A percentile compares a stretch with the other conserved stretches of the same genome.
phyloP scores from a whole-genome alignment of 2,888 invertebrate genomes.

The Spodoptera littoralis region DNA sequence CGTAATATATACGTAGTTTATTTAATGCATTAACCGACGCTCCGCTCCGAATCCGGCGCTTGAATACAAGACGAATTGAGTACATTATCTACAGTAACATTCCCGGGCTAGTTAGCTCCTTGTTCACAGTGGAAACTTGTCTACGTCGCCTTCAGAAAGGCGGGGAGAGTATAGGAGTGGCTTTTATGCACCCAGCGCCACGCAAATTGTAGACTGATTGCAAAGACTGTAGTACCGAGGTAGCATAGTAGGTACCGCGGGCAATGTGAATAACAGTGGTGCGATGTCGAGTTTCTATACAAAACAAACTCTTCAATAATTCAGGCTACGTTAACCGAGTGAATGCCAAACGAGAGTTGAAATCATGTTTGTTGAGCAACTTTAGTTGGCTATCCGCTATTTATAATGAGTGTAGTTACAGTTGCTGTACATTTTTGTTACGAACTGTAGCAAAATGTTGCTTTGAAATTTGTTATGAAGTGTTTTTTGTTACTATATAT shows the following conservation, averaged over 20 bases:
- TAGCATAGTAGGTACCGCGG: conserved; percentile 51
- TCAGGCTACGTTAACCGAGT: conserved; percentile 39
- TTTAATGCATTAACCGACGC: conserved; percentile 67
- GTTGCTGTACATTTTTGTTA: no score
- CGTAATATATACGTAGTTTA: conserved; percentile 64
- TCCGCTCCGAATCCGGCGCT: conserved; percentile 59
- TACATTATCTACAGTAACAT: conserved; percentile 76
- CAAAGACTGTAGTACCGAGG: conserved; percentile 57
- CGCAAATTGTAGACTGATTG: conserved; percentile 79
- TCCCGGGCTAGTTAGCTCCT: conserved; percentile 74
- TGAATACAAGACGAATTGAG: conserved; percentile 79
- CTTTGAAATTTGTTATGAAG: no score
- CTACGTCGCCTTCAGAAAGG: conserved; percentile 71
- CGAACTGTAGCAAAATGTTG: no score
- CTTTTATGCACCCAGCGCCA: conserved; percentile 74
- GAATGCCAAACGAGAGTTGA: conserved; percentile 24
- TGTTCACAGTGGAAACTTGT: conserved; percentile 74
- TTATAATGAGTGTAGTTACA: conserved; percentile 1
- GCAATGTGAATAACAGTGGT: conserved; percentile 56
- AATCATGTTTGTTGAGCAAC: conserved; percentile 26
- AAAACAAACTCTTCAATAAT: conserved; percentile 53
- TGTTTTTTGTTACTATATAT: no score
- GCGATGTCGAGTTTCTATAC: conserved; percentile 58
- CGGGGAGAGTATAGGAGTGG: conserved; percentile 63
- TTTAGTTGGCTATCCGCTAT: conserved; percentile 16